These are phyloP conservation scores for Ectropis crepuscularia DNA, from an alignment of 2,888 invertebrate species.

Conservation along the genomic window DNA sequence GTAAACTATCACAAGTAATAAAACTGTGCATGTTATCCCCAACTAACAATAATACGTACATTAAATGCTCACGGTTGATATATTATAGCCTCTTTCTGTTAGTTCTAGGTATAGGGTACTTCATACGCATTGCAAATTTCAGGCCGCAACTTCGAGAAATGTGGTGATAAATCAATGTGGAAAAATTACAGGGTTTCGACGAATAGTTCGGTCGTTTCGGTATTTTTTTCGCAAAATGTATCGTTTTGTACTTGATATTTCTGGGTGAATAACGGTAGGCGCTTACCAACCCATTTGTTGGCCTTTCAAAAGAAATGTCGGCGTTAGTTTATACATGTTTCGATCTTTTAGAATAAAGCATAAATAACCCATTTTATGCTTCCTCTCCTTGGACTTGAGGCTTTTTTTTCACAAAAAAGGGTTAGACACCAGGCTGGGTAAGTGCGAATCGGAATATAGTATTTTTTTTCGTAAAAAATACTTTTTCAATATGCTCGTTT, in stretches of 20 bases:
- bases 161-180: slow-evolving; percentile 41
- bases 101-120: slow-evolving; percentile 28
- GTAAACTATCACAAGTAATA: slow-evolving; percentile 6
- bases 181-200: slow-evolving; percentile 42
- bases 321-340: too few relatives aligned
- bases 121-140: slow-evolving; percentile 62
- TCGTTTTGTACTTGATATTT: slow-evolving; percentile 8
- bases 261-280: too few relatives aligned
- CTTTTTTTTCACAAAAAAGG: too few relatives aligned
- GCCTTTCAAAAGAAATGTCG: too few relatives aligned
- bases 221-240: slow-evolving; percentile 6
- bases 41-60: slow-evolving; percentile 38
- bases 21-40: slow-evolving; percentile 1
- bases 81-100: slow-evolving; percentile 38
- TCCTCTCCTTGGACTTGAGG: too few relatives aligned
- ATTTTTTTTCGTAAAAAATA: too few relatives aligned
- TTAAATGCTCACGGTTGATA: slow-evolving; percentile 41
- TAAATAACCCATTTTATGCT: too few relatives aligned
- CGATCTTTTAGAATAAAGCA: too few relatives aligned
- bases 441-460: too few relatives aligned
- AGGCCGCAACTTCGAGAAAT: slow-evolving; percentile 37
- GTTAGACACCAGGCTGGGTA: too few relatives aligned
- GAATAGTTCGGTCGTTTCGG: slow-evolving; percentile 20
- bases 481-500: too few relatives aligned
- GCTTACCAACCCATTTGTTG: too few relatives aligned